phyloP scores from a whole-genome alignment of 2,797 vertebrate species.

The Balearica regulorum region DNA sequence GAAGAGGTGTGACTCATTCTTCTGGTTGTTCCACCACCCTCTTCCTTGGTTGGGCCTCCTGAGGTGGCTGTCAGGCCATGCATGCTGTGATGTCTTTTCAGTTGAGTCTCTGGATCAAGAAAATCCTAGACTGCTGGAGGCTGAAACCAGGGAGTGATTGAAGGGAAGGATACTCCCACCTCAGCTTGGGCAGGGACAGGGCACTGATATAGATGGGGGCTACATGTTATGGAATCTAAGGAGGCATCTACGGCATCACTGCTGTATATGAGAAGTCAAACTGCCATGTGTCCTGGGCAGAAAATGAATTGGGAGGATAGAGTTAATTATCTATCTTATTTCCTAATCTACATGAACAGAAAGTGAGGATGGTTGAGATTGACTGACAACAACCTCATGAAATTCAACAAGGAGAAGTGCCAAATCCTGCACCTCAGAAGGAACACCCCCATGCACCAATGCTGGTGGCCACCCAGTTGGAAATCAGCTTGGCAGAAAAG shows the following conservation, averaged over 20 bases:
- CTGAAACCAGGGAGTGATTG: background rate
- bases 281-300: background rate
- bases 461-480: background rate
- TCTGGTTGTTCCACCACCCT: background rate
- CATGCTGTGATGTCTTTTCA: background rate
- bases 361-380: background rate
- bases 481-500: background rate
- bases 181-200: background rate
- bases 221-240: background rate
- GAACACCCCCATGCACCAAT: background rate
- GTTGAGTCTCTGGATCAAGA: background rate
- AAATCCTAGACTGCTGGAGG: background rate
- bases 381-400: background rate
- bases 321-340: background rate
- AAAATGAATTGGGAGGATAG: background rate
- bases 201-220: too few species aligned
- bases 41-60: background rate
- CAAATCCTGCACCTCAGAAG: background rate
- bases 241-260: background rate
- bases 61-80: background rate
- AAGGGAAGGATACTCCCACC: background rate
- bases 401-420: background rate
- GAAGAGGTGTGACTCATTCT: conserved; percentile 12
- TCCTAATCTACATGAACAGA: background rate
- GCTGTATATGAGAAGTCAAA: background rate